Percentiles rank a stretch among this genome's conserved stretches.
These are phyloP conservation scores for Caenorhabditis becei DNA, from an alignment of 2,888 invertebrate species.

Conservation along the genomic window DNA sequence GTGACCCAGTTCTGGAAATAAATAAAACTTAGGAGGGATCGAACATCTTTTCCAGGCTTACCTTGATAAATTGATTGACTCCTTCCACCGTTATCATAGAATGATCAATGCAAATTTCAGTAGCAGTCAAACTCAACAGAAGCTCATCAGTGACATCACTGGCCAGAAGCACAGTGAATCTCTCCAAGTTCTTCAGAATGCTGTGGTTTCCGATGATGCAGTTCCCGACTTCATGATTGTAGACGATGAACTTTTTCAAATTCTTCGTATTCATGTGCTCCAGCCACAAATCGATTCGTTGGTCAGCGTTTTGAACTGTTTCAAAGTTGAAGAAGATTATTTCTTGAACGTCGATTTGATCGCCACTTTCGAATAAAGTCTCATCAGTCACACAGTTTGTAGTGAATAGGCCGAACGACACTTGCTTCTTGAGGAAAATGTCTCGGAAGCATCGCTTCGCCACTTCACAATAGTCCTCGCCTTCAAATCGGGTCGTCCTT, in stretches of 20 bases:
- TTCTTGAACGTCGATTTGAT: not conserved
- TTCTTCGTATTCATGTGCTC: slow-evolving; percentile 11
- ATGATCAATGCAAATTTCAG: slow-evolving; percentile 12
- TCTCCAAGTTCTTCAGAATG: not conserved
- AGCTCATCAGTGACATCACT: slow-evolving; percentile 9
- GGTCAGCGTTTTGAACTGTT: not conserved
- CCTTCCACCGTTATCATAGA: slow-evolving; percentile 6
- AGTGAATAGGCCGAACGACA: not conserved
- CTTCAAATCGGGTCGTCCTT: not conserved
- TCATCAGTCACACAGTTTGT: slow-evolving; percentile 1
- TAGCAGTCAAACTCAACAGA: slow-evolving; percentile 1
- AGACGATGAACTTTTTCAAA: slow-evolving; percentile 1
- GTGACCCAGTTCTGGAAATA: not conserved
- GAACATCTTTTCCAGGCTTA: no score
- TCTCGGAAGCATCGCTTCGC: slow-evolving; percentile 15
- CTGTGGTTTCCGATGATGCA: not conserved
- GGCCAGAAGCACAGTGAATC: not conserved
- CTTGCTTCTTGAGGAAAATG: slow-evolving; percentile 13
- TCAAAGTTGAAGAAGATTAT: not conserved
- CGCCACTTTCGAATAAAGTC: not conserved
- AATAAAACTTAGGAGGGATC: no score
- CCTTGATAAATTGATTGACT: slow-evolving; percentile 21
- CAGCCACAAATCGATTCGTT: slow-evolving; percentile 12
- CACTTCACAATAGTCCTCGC: not conserved
- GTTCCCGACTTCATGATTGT: not conserved